Evolutionary conservation across 2,888 invertebrate genomes (phyloP), one percentile per base, ranked within the genome.

Genomic region (Platynereis dumerilii): DNA sequence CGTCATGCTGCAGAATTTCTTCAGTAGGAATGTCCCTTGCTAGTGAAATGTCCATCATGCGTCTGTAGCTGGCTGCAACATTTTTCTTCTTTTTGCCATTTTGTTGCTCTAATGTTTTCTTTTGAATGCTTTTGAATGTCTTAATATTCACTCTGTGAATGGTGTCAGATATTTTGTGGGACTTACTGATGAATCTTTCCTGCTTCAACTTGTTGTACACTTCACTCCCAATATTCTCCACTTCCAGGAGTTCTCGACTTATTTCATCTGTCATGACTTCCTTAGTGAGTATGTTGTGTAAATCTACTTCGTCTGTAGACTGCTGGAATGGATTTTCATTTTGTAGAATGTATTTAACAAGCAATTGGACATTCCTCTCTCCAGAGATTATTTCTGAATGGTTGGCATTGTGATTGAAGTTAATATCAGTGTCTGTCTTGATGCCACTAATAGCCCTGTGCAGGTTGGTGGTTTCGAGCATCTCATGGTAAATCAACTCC

Each of bases 401-500:
- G 42, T 10, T 42, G 42, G 15, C 10, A 15, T 10, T 15, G 12
- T 15, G 10, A 15, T 42, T 42, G 10, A 42, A 10, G 10, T 42
- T 15, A 15, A 42, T 10, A 10, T 42, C 42, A 42, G 10, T 15
- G 12, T 15, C 10, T 42, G 42, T 15, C 15, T 10, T 22, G 44
- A 7, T 10, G n/a, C 52, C 52, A 58, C 42, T 22, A 20, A 58
- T 7, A 7, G 29, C 42, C n/a, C 58, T 58, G 58, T 52, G 44
- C 10, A 58, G 28, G n/a, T 58, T 42, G 42, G 12, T 45, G 5
- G 42, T 58, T 3, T 20, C 58, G 3, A 58, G 58, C 58, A 58
- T 58, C 22, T 58, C 58, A 45, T 58, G 58, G 34, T 58, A 58
- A 3, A 39, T 48, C 7, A 58, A 22, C n/a, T n/a, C n/a, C n/a